Evolutionary conservation across 2,797 vertebrate species (phyloP).

Genomic region (Oceanodroma leucorhoa): DNA sequence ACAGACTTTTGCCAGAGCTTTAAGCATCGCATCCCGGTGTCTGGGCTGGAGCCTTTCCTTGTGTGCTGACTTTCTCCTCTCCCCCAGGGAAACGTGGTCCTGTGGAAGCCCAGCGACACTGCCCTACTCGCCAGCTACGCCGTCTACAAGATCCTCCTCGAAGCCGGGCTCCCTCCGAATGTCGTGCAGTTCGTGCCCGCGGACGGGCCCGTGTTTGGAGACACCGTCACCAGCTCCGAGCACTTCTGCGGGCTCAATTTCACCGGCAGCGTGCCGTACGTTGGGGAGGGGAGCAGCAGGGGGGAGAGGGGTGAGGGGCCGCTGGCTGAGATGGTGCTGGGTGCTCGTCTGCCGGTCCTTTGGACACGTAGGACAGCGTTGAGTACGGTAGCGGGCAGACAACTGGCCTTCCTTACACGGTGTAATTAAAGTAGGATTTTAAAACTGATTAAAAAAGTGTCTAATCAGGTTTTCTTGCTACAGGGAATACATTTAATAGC

Average conservation of each 20-base stretch:
- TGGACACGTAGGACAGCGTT: fast-evolving
- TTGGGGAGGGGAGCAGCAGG: fast-evolving
- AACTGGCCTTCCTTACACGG: fast-evolving
- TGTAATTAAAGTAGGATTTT: fast-evolving
- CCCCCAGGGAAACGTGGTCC: slow-evolving; percentile 90
- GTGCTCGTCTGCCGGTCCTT: fast-evolving
- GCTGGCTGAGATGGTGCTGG: background rate
- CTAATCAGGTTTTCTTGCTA: background rate
- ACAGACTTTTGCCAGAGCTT: fast-evolving
- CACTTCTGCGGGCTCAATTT: slow-evolving; percentile 94
- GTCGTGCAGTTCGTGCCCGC: slow-evolving; percentile 93
- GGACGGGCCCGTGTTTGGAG: slow-evolving; percentile 88
- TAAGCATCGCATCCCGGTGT: fast-evolving
- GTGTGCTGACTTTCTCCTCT: fast-evolving
- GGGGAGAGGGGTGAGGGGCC: background rate
- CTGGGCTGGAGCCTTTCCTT: background rate
- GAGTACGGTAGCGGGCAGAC: background rate
- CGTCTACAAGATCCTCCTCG: slow-evolving; percentile 85
- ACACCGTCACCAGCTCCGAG: slow-evolving; percentile 84
- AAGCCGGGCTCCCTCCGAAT: slow-evolving; percentile 88
- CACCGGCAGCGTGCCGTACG: slow-evolving; percentile 93
- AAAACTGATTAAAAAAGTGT: fast-evolving
- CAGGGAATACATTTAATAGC: background rate
- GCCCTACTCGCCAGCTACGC: slow-evolving; percentile 90
- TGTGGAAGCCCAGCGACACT: slow-evolving; percentile 95